Conservation (phyloP, 2,797 vertebrate species). For the Esox lucius region DNA sequence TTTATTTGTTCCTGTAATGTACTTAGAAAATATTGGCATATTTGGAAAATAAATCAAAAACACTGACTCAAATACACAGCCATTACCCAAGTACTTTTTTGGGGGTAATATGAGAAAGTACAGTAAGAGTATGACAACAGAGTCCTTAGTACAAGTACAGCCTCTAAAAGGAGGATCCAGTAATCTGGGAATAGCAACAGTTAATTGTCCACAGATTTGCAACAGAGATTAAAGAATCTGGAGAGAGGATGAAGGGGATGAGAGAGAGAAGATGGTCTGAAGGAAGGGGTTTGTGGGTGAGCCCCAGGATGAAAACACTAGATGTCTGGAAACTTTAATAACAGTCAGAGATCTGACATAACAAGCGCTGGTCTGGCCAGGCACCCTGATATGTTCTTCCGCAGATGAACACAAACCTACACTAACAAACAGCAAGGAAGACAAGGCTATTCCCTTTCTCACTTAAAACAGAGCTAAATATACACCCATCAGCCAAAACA, state of each 20-base stretch:
- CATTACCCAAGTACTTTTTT: too few relatives aligned
- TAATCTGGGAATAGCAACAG: background rate
- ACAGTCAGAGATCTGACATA: constrained; percentile 58
- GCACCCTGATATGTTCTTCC: constrained; percentile 70
- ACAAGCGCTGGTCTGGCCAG: constrained; percentile 44
- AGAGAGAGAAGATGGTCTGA: constrained; percentile 48
- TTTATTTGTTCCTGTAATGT: too few relatives aligned
- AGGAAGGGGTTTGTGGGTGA: constrained; percentile 49
- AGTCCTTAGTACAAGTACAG: constrained; percentile 7
- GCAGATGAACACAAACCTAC: constrained; percentile 62
- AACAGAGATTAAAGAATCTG: too few relatives aligned
- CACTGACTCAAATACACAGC: too few relatives aligned
- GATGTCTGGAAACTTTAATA: constrained; percentile 68
- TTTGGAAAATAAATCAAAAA: too few relatives aligned
- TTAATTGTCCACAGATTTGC: background rate
- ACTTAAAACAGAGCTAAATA: constrained; percentile 22
- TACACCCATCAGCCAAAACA: constrained; percentile 10
- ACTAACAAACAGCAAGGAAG: constrained; percentile 31
- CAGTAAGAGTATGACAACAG: background rate
- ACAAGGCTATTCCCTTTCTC: constrained; percentile 32
- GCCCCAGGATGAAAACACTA: constrained; percentile 55
- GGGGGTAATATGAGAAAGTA: background rate
- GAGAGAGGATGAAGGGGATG: constrained; percentile 51
- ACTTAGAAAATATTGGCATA: too few relatives aligned
- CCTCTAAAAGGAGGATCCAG: background rate